These are phyloP conservation scores for Drosophila neocordata DNA, from an alignment of 1,140 invertebrate genomes.

Conservation along the genomic window DNA sequence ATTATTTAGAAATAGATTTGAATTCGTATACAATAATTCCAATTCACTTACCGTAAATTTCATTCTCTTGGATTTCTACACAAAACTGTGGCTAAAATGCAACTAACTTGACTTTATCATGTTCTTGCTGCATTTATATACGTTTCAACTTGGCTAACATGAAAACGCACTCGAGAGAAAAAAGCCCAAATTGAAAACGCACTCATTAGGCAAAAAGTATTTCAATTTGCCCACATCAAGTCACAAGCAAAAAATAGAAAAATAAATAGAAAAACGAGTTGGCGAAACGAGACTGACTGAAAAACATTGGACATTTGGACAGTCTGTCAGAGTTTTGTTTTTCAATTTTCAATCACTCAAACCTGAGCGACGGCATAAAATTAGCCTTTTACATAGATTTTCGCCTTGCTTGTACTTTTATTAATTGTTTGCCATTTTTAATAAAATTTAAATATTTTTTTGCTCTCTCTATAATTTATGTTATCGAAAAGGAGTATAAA, in stretches of 20 bases:
- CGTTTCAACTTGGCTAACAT: conserved; percentile 29
- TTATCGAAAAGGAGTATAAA: neutral
- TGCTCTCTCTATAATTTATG: neutral
- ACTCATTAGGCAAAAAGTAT: conserved; percentile 74
- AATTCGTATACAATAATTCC: neutral
- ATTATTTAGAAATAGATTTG: neutral
- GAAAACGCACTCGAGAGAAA: conserved; percentile 52
- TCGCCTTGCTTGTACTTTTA: neutral
- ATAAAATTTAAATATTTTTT: neutral
- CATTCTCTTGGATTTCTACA: conserved; percentile 45
- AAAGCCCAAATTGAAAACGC: conserved; percentile 66
- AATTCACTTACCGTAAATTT: conserved; percentile 63
- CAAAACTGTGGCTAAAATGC: conserved; percentile 33
- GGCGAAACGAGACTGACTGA: conserved; percentile 3
- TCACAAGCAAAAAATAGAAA: conserved; percentile 46
- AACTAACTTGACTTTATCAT: conserved; percentile 47
- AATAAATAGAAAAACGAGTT: conserved; percentile 38
- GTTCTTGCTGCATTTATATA: conserved; percentile 63
- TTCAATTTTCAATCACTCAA: conserved; percentile 12
- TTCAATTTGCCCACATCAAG: conserved; percentile 70
- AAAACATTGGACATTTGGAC: conserved; percentile 2
- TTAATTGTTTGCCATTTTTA: conserved; percentile 9
- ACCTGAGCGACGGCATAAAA: conserved; percentile 6
- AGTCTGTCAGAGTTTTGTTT: conserved; percentile 2
- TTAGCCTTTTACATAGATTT: neutral